phyloP scores from a whole-genome alignment of 2,888 invertebrate species.

The Mechanitis mazaeus region DNA sequence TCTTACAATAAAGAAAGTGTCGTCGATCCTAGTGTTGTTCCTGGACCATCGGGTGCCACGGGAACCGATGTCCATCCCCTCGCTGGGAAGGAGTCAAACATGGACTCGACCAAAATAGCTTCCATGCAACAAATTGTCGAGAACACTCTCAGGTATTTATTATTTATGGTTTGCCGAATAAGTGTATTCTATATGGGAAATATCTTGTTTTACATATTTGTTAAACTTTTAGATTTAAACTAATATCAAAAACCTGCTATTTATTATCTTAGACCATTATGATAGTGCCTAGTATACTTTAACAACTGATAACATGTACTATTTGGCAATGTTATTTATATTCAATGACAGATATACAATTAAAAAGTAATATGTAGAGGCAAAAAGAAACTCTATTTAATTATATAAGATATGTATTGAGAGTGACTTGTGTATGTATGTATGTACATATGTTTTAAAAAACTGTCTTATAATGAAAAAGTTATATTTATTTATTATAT shows the following conservation, averaged over 20 bases:
- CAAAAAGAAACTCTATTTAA: too few relatives aligned
- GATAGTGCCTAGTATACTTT: too few relatives aligned
- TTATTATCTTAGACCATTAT: too few relatives aligned
- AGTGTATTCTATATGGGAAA: constrained; percentile 7
- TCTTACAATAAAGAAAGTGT: constrained; percentile 74
- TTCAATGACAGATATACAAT: too few relatives aligned
- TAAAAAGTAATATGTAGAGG: too few relatives aligned
- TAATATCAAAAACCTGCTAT: too few relatives aligned
- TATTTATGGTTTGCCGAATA: constrained; percentile 23
- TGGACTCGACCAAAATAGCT: constrained; percentile 69
- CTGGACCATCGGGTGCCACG: constrained; percentile 60
- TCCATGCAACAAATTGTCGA: constrained; percentile 80
- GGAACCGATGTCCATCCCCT: constrained; percentile 48
- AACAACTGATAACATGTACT: too few relatives aligned
- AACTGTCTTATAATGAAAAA: too few relatives aligned
- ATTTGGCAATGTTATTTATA: too few relatives aligned
- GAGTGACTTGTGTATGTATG: not conserved
- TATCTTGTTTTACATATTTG: constrained; percentile 1
- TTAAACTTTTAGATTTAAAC: too few relatives aligned
- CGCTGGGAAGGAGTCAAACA: constrained; percentile 55
- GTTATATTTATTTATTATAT: too few relatives aligned
- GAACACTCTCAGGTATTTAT: constrained; percentile 77
- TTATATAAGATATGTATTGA: not conserved
- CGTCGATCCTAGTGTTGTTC: constrained; percentile 54
- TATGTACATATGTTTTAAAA: too few relatives aligned